These are phyloP conservation scores for Sebastes flavidus DNA, from an alignment of 2,797 vertebrate species.

Conservation along the genomic window DNA sequence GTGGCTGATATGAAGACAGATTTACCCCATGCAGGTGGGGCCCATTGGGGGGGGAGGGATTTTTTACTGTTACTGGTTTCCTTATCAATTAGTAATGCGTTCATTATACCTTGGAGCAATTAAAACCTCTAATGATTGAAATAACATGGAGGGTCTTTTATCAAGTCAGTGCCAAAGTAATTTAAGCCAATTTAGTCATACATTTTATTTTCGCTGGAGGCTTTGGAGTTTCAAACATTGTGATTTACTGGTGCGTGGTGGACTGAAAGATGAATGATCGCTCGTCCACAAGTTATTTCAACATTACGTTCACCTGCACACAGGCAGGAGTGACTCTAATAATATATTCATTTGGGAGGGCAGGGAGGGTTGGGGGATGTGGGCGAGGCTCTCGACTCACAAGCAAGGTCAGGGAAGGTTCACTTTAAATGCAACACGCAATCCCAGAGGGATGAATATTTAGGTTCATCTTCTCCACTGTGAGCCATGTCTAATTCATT, in stretches of 20 bases:
- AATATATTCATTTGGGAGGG: conserved; percentile 47
- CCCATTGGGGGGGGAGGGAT: conserved; percentile 36
- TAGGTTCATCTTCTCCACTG: conserved; percentile 77
- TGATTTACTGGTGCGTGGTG: conserved; percentile 47
- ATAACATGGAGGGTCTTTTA: conserved; percentile 75
- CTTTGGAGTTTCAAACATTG: conserved; percentile 46
- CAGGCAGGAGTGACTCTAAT: conserved; percentile 41
- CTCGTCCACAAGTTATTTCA: conserved; percentile 55
- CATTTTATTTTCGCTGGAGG: conserved; percentile 71
- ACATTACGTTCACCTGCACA: conserved; percentile 48
- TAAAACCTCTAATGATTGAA: conserved; percentile 80
- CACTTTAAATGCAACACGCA: conserved; percentile 66
- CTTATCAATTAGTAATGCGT: conserved; percentile 82
- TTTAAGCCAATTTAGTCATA: conserved; percentile 75
- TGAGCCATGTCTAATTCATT: conserved; percentile 90
- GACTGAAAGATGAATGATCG: conserved; percentile 58
- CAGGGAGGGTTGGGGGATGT: not conserved
- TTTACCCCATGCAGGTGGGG: conserved; percentile 80
- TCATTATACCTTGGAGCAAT: conserved; percentile 81
- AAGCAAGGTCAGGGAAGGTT: conserved; percentile 68
- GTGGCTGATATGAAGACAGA: conserved; percentile 80
- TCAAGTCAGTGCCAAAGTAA: conserved; percentile 77
- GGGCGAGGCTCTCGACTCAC: conserved; percentile 36
- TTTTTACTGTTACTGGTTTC: conserved; percentile 72
- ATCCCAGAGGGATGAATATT: conserved; percentile 77